phyloP scores from a whole-genome alignment of 2,113 vertebrate genomes.

The Dipodomys ordii region DNA sequence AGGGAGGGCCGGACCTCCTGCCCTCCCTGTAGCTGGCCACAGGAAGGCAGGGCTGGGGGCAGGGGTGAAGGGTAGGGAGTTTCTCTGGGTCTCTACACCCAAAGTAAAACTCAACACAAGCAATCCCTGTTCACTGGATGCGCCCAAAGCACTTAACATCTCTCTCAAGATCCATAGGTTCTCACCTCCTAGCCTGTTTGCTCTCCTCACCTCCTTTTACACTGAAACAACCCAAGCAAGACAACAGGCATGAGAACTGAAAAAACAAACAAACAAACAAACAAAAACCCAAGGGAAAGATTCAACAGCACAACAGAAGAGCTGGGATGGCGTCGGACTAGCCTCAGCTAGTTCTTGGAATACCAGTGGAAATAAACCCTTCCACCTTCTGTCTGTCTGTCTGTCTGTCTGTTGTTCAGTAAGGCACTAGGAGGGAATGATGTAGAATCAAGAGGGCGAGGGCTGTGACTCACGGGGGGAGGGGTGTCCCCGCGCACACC shows the following conservation, averaged over 20 bases:
- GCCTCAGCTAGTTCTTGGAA: slow-evolving; percentile 89
- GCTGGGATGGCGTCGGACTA: slow-evolving; percentile 81
- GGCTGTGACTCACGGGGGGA: slow-evolving; percentile 87
- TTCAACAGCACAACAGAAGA: slow-evolving; percentile 69
- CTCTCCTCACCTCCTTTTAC: slow-evolving; percentile 58
- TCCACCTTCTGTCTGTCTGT: slow-evolving; percentile 86
- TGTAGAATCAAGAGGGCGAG: slow-evolving; percentile 92
- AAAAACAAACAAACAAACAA: neutral
- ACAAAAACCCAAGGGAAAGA: slow-evolving; percentile 69
- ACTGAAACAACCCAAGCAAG: slow-evolving; percentile 71
- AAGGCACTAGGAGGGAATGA: slow-evolving; percentile 99
- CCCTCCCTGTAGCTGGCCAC: accelerated
- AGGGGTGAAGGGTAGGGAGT: neutral
- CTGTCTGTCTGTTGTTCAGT: slow-evolving; percentile 91
- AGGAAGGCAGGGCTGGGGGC: neutral
- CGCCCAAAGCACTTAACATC: neutral
- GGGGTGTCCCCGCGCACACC: slow-evolving; percentile 86
- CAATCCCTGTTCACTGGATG: neutral
- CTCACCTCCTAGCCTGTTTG: neutral
- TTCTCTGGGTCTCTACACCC: neutral
- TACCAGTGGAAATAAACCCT: slow-evolving; percentile 92
- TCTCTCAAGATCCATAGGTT: slow-evolving; percentile 39
- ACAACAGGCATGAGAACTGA: neutral
- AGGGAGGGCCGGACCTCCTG: neutral
- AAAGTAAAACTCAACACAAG: neutral